Base-by-base conservation (phyloP, 2,888 invertebrate genomes). In the Phalangium opilio region DNA sequence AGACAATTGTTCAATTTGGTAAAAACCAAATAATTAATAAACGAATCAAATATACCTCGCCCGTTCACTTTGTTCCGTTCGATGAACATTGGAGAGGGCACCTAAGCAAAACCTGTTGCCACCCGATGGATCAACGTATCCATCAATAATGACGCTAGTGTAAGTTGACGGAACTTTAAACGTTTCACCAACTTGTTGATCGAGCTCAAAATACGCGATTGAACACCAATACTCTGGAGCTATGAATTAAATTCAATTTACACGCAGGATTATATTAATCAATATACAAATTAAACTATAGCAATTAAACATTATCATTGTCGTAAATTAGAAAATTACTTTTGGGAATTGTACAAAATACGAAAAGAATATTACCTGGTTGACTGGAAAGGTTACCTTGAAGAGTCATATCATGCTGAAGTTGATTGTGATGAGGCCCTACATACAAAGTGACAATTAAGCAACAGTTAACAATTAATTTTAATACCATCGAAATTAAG, bases 121-220 rank as follows among this genome's bases (percentile, higher is more conserved):
- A 11, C 93, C 93, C 4, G 93, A 93, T 0, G 98, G 96, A 70
- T 98, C 96, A 8, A 96, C 96, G 62, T 96, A 98, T 11, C 93
- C 93, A 62, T 95, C 93, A 54, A 89, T 83, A 32, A 87, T 90
- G 17, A 96, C 93, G 61, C 84, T 85, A 42, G 85, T 86, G 65
- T 85, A 83, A 58, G 84, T 82, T 34, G 70, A 70, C 2, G 71
- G 69, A 18, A 74, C 75, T 58, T 73, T 76, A 57, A 74, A 76
- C 3, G 70, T 71, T 59, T 76, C 72, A 2, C 75, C 75, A 21
- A 73, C 72, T 71, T 98, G 98, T 20, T 93, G 90, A 65, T 98
- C 98, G 52, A 96, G 70, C 69, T 99, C 98, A 67, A 96, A 98
- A 69, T 99, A 99, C 0, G 91, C 90, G 44, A 99, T 90, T 0